These are phyloP conservation scores for Ostrea edulis DNA, from an alignment of 1,140 invertebrate species.

Conservation along the genomic window DNA sequence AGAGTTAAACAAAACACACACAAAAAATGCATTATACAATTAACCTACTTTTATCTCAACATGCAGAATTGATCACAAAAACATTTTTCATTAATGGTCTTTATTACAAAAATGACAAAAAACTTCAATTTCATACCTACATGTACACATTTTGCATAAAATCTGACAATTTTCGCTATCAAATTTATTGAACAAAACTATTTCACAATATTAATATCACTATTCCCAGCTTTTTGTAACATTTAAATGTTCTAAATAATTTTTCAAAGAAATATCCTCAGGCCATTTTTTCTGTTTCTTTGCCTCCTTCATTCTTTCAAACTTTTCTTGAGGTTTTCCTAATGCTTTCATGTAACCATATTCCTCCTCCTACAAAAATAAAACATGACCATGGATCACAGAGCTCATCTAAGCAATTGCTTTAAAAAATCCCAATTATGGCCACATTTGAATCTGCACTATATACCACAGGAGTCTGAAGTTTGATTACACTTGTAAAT, in stretches of 20 bases:
- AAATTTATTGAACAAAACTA: not conserved
- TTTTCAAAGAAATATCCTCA: not conserved
- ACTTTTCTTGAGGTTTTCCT: slow-evolving; percentile 1
- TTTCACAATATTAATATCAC: not conserved
- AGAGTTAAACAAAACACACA: too few species aligned
- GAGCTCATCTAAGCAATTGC: too few species aligned
- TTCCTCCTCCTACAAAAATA: not conserved
- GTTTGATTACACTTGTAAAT: too few species aligned
- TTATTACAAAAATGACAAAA: not conserved
- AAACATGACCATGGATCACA: too few species aligned
- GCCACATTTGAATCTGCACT: too few species aligned
- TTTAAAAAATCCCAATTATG: too few species aligned
- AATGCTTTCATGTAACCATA: slow-evolving; percentile 12
- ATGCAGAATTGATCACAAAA: too few species aligned
- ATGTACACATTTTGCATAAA: not conserved
- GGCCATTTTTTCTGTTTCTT: slow-evolving; percentile 21
- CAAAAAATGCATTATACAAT: too few species aligned
- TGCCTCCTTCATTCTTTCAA: slow-evolving; percentile 1
- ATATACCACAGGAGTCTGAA: too few species aligned
- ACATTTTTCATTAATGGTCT: too few species aligned
- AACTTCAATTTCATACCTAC: too few species aligned
- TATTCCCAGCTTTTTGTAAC: slow-evolving; percentile 3
- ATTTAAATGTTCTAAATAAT: slow-evolving; percentile 32
- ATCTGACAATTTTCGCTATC: not conserved
- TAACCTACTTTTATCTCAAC: too few species aligned